phyloP scores from a whole-genome alignment of 2,113 vertebrate species.

The Tragulus kanchil region DNA sequence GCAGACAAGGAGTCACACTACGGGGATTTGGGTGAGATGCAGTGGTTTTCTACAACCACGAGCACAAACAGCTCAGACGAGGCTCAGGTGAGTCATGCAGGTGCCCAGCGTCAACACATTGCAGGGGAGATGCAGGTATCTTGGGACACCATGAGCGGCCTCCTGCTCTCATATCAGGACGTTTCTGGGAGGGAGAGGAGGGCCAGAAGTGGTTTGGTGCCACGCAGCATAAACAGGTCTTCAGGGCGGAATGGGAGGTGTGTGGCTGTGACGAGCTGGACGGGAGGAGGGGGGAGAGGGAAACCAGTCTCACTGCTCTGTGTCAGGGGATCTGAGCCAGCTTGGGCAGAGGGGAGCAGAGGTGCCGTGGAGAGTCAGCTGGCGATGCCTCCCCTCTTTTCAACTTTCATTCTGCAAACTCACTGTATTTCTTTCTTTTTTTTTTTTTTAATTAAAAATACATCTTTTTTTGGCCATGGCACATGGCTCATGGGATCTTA shows the following conservation, averaged over 20 bases:
- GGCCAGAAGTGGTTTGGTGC: background rate
- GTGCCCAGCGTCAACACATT: background rate
- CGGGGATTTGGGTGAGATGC: background rate
- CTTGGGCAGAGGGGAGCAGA: background rate
- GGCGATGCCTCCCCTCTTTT: background rate
- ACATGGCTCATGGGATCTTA: background rate
- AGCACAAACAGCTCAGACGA: background rate
- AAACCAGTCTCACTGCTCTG: background rate
- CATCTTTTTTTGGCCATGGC: background rate
- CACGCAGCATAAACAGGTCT: background rate
- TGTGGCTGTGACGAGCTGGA: background rate
- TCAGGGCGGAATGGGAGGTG: background rate
- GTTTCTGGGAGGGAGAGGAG: background rate
- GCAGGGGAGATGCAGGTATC: fast-evolving
- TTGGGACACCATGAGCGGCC: fast-evolving
- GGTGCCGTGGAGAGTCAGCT: background rate
- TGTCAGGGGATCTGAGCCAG: background rate
- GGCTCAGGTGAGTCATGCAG: background rate
- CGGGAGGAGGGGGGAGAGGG: background rate
- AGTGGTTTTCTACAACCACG: background rate
- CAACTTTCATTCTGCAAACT: background rate
- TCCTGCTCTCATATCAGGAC: background rate
- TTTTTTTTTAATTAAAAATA: background rate
- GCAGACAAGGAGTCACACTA: background rate
- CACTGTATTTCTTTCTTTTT: background rate